Evolutionary conservation across 2,888 invertebrate species (phyloP), one percentile per base, ranked within the genome.

Genomic region (Diplazon laetatorius): DNA sequence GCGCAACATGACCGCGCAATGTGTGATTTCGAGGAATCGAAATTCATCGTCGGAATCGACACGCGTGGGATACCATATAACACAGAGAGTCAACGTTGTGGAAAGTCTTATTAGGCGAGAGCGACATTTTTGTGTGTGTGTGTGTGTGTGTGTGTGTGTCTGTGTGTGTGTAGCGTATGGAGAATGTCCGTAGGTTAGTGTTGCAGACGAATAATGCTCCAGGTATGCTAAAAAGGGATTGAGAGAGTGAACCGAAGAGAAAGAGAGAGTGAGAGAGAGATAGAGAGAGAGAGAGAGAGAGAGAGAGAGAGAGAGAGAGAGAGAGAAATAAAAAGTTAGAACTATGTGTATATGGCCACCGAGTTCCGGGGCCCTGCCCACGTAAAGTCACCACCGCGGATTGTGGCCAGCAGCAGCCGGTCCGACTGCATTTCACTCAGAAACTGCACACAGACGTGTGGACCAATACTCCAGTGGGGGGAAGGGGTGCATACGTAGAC

Each of bases 371-470:
- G 74, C 76, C 69, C 59, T 69, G 74, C 72, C 48, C 68, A 77
- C 80, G 76, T 50, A 76, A 14, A 72, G 71, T n/a, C n/a, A n/a
- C 78, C 59, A 66, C 72, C 57, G 57, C 18, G 76, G 77, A 63
- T 73, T 73, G 73, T 30, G 30, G 30, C 30, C 4, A 59, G 59
- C 74, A 75, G 80, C 80, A 87, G 87, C 86, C 85, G 87, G 86
- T 87, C 84, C 85, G 83, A 87, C 87, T 84, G 83, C 87, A 87
- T 87, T 87, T 87, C 82, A 85, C 82, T 85, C 81, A 81, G 76
- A 59, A 76, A 81, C 55, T 76, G 74, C 80, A 55, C 69, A 74
- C 71, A 35, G 14, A 39, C 69, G 68, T 48, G 25, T 25, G 42
- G 48, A 52, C 35, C 35, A 16, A 60, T 48, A 37, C 59, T 20